These are phyloP conservation scores for Lucinisca nassula DNA, from an alignment of 2,888 invertebrate genomes.

Conservation along the genomic window DNA sequence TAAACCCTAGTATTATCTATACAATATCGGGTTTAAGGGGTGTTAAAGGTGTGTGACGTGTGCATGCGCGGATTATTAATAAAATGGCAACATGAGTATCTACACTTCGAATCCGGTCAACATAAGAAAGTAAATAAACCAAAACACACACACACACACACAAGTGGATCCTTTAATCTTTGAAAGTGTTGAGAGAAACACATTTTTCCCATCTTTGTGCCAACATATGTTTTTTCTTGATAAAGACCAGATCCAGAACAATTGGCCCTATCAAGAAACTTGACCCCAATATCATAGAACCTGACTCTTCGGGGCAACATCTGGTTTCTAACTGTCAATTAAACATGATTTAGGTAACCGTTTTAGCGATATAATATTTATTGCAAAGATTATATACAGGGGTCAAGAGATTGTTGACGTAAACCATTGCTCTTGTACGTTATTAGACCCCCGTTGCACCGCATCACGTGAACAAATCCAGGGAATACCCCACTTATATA, in stretches of 20 bases:
- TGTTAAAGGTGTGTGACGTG: too few relatives aligned
- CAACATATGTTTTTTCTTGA: slow-evolving; percentile 17
- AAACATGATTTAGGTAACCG: slow-evolving; percentile 51
- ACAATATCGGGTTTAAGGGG: too few relatives aligned
- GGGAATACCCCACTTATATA: too few relatives aligned
- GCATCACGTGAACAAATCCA: too few relatives aligned
- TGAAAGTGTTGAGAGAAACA: background rate
- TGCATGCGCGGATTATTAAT: too few relatives aligned
- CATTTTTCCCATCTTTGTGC: background rate
- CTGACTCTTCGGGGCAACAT: slow-evolving; percentile 55
- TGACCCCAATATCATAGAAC: slow-evolving; percentile 66
- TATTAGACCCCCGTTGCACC: too few relatives aligned
- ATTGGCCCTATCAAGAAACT: slow-evolving; percentile 63
- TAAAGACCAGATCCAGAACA: slow-evolving; percentile 28
- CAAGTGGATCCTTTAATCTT: background rate
- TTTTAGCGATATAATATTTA: background rate
- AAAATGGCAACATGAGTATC: too few relatives aligned
- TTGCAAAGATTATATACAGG: background rate
- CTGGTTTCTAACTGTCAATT: slow-evolving; percentile 67
- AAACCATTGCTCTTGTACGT: background rate
- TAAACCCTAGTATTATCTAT: too few relatives aligned
- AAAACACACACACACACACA: too few relatives aligned
- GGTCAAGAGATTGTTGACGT: background rate
- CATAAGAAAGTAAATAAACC: too few relatives aligned
- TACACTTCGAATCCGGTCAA: too few relatives aligned